A percentile compares a stretch with the other conserved stretches of the same genome.
phyloP scores from a whole-genome alignment of 2,113 vertebrate genomes.

The Etheostoma spectabile region DNA sequence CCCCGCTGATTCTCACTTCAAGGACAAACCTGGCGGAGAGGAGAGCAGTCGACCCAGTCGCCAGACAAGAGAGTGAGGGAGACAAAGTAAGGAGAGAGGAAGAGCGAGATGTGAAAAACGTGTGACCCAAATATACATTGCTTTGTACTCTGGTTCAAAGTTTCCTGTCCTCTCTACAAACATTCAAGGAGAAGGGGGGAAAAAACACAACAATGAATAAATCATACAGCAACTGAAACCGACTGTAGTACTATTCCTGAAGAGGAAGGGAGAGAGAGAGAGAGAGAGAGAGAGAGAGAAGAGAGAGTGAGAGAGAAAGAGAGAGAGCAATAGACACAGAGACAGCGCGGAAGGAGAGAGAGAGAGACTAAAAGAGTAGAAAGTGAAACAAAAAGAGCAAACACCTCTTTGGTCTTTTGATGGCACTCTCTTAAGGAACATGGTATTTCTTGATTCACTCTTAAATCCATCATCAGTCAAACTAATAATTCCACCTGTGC shows the following conservation, averaged over 20 bases:
- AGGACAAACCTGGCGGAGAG: slow-evolving; percentile 81
- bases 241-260: slow-evolving; percentile 66
- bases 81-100: slow-evolving; percentile 36
- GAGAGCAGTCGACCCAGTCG: slow-evolving; percentile 78
- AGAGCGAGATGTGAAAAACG: slow-evolving; percentile 56
- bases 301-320: slow-evolving; percentile 1
- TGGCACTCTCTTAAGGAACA: slow-evolving; percentile 73
- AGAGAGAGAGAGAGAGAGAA: slow-evolving; percentile 6
- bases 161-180: slow-evolving; percentile 83
- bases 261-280: slow-evolving; percentile 49
- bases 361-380: slow-evolving; percentile 57
- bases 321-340: slow-evolving; percentile 25
- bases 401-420: slow-evolving; percentile 77
- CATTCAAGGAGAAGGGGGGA: slow-evolving; percentile 74
- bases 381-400: slow-evolving; percentile 68
- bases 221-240: slow-evolving; percentile 77
- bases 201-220: slow-evolving; percentile 83
- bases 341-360: slow-evolving; percentile 24
- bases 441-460: slow-evolving; percentile 73
- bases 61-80: slow-evolving; percentile 67
- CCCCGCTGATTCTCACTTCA: slow-evolving; percentile 83
- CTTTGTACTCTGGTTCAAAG: slow-evolving; percentile 87
- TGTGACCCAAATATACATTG: slow-evolving; percentile 85
- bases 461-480: slow-evolving; percentile 74
- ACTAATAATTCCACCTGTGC: slow-evolving; percentile 66